These are phyloP conservation scores for Nymphalis urticae DNA, from an alignment of 2,888 invertebrate genomes.

Conservation along the genomic window DNA sequence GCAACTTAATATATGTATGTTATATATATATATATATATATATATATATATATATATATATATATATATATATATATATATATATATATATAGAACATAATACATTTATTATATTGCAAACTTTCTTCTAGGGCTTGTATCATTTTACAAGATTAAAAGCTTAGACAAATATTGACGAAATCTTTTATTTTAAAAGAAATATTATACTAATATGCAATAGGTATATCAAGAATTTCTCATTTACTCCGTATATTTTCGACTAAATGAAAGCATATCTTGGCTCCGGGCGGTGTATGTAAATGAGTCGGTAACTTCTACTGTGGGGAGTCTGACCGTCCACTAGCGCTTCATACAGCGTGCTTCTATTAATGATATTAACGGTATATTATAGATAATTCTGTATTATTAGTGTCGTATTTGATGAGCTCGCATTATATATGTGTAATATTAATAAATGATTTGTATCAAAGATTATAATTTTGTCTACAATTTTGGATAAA, in stretches of 20 bases:
- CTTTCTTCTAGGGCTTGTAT: too few species aligned
- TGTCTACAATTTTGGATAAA: too few species aligned
- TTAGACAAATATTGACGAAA: background rate
- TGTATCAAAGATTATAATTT: too few species aligned
- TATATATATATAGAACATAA: too few species aligned
- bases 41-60: too few species aligned
- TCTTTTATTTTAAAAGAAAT: background rate
- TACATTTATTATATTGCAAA: too few species aligned
- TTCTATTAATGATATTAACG: constrained; percentile 13
- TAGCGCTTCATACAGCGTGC: constrained; percentile 41
- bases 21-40: too few species aligned
- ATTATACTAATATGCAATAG: background rate
- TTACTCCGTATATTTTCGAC: constrained; percentile 6
- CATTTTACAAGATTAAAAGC: too few species aligned
- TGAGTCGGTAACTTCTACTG: constrained; percentile 48
- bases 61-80: too few species aligned
- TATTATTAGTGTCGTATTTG: constrained; percentile 15
- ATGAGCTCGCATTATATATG: background rate
- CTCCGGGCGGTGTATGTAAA: constrained; percentile 50
- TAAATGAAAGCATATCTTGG: constrained; percentile 23
- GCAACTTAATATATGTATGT: too few species aligned
- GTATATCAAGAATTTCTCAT: constrained; percentile 11
- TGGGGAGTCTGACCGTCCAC: constrained; percentile 23
- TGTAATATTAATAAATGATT: too few species aligned
- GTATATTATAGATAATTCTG: background rate